A percentile compares a stretch with the other conserved stretches of the same genome.
Conservation (phyloP, 2,888 invertebrate genomes). For the Pristionchus arcanus region DNA sequence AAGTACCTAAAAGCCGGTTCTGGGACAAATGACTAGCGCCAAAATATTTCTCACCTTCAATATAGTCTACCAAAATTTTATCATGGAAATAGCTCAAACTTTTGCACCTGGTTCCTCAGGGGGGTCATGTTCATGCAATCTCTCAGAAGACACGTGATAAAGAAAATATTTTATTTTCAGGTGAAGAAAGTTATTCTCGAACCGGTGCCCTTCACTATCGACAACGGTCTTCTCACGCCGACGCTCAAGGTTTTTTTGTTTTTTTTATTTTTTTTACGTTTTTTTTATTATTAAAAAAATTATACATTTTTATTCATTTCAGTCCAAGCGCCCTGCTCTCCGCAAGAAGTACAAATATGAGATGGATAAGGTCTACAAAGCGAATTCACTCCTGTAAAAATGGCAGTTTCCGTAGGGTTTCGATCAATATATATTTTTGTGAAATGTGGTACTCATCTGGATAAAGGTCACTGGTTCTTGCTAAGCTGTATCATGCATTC, state of each 20-base stretch:
- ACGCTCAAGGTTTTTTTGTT: constrained; percentile 86
- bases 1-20: too few species aligned
- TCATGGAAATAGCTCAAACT: too few species aligned
- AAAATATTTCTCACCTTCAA: too few species aligned
- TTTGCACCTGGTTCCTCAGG: too few species aligned
- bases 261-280: neutral
- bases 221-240: constrained; percentile 96
- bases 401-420: neutral
- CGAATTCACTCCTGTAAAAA: constrained; percentile 52
- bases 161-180: too few species aligned
- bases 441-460: neutral
- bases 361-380: constrained; percentile 69
- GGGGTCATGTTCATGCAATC: too few species aligned
- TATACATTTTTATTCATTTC: neutral
- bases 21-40: too few species aligned
- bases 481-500: too few species aligned
- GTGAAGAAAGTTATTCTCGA: constrained; percentile 91
- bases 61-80: too few species aligned
- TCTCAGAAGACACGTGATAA: too few species aligned
- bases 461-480: too few species aligned
- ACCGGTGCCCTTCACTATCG: constrained; percentile 95
- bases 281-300: too few species aligned
- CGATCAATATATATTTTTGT: neutral
- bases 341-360: constrained; percentile 71
- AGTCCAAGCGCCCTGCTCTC: constrained; percentile 74